phyloP scores from a whole-genome alignment of 2,113 vertebrate genomes.

The Chionodraco myersi region DNA sequence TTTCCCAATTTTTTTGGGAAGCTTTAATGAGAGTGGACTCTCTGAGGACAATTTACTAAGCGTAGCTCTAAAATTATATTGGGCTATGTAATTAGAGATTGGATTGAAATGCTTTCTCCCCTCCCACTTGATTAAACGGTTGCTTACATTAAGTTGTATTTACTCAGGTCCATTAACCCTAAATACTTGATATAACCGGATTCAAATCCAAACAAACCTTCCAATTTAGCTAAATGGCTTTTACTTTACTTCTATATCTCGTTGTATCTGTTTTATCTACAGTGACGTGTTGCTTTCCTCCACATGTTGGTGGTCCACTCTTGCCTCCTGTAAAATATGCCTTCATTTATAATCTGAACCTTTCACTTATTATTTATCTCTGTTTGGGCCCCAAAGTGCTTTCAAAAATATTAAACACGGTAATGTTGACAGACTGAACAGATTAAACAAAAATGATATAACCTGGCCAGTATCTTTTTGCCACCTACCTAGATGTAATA shows the following conservation, averaged over 20 bases:
- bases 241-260: neutral
- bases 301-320: neutral
- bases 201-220: constrained; percentile 26
- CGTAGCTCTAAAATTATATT: constrained; percentile 35
- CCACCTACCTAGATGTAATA: neutral
- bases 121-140: constrained; percentile 39
- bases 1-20: constrained; percentile 1
- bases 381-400: constrained; percentile 35
- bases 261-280: constrained; percentile 5
- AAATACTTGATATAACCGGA: constrained; percentile 58
- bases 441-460: constrained; percentile 48
- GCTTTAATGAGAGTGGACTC: constrained; percentile 33
- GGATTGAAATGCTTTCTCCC: constrained; percentile 37
- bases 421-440: constrained; percentile 17
- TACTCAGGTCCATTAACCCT: constrained; percentile 40
- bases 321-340: neutral
- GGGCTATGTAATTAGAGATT: constrained; percentile 45
- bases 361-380: constrained; percentile 9
- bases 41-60: constrained; percentile 48
- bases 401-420: constrained; percentile 52
- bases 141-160: constrained; percentile 39
- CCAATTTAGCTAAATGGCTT: neutral
- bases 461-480: neutral
- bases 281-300: neutral
- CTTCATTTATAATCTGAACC: constrained; percentile 10